Evolutionary conservation across 2,113 vertebrate genomes (phyloP).

Genomic region (Sinosuthora webbiana): DNA sequence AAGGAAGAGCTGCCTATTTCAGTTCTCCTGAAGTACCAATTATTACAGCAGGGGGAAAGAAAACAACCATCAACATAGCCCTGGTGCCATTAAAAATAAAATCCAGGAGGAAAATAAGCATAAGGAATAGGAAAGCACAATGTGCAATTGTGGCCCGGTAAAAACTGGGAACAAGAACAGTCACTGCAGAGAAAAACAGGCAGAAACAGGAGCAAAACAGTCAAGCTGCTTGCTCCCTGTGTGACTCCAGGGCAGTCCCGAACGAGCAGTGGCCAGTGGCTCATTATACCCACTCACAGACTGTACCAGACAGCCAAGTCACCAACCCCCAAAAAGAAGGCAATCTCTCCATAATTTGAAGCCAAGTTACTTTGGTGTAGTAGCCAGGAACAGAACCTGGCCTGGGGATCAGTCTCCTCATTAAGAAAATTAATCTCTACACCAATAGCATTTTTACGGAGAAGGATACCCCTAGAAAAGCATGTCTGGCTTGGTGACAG

Average conservation of each 20-base stretch:
- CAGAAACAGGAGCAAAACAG: background rate
- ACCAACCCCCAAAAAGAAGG: background rate
- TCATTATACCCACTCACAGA: rapidly evolving
- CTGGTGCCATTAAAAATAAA: background rate
- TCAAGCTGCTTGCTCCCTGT: background rate
- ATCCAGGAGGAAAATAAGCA: background rate
- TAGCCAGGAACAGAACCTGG: background rate
- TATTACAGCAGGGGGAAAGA: constrained; percentile 31
- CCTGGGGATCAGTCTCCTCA: rapidly evolving
- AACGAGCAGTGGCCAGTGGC: rapidly evolving
- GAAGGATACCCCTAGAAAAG: background rate
- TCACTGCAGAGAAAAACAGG: background rate
- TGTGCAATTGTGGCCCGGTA: background rate
- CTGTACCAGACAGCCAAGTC: rapidly evolving
- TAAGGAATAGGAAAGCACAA: background rate
- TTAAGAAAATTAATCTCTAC: background rate
- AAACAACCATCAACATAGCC: background rate
- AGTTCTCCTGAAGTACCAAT: constrained; percentile 38
- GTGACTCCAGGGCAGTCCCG: rapidly evolving
- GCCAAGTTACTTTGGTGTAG: background rate
- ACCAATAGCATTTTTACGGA: background rate
- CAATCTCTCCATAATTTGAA: background rate
- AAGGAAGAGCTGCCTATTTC: background rate
- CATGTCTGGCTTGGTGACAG: background rate
- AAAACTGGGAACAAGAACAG: background rate